Percentiles rank a stretch among this genome's conserved stretches.
Evolutionary conservation across 2,797 vertebrate genomes (phyloP).

Genomic region (Acipenser oxyrinchus): DNA sequence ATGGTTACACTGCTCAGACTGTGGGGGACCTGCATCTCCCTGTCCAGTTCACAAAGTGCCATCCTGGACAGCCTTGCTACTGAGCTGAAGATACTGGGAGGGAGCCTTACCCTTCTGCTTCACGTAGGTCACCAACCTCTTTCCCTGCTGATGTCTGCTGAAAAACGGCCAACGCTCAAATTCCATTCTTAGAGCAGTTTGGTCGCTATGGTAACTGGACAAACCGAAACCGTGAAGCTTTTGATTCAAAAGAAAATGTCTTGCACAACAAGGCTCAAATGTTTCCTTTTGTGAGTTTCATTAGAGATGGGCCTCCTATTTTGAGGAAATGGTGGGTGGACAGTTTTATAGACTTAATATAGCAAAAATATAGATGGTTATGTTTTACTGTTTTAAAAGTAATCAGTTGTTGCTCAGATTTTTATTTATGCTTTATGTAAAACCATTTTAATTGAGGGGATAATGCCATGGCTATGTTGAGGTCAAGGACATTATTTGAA

Average conservation of each 20-base stretch:
- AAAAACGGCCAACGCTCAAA: constrained; percentile 62
- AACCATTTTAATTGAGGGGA: no score
- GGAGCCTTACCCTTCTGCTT: constrained; percentile 41
- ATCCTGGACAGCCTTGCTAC: constrained; percentile 18
- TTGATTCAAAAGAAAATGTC: constrained; percentile 26
- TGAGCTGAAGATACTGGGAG: constrained; percentile 50
- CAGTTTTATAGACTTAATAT: no score
- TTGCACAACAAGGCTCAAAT: no score
- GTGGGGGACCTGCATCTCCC: constrained; percentile 13
- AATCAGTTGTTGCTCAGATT: no score
- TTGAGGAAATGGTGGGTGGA: no score
- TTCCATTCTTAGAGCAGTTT: constrained; percentile 54
- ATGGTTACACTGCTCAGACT: constrained; percentile 6
- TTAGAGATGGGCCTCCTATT: no score
- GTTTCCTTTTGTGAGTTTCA: neutral
- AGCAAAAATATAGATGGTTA: no score
- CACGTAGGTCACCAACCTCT: constrained; percentile 51
- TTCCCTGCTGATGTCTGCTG: constrained; percentile 45
- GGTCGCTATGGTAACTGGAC: constrained; percentile 64
- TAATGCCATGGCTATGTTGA: no score
- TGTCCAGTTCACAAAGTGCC: constrained; percentile 11
- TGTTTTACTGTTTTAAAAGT: no score
- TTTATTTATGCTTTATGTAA: no score
- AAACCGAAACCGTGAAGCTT: constrained; percentile 41
- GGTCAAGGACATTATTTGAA: no score